Percentiles rank a stretch among this genome's conserved stretches.
These are phyloP conservation scores for Aplocera efformata DNA, from an alignment of 2,888 invertebrate species.

Conservation along the genomic window DNA sequence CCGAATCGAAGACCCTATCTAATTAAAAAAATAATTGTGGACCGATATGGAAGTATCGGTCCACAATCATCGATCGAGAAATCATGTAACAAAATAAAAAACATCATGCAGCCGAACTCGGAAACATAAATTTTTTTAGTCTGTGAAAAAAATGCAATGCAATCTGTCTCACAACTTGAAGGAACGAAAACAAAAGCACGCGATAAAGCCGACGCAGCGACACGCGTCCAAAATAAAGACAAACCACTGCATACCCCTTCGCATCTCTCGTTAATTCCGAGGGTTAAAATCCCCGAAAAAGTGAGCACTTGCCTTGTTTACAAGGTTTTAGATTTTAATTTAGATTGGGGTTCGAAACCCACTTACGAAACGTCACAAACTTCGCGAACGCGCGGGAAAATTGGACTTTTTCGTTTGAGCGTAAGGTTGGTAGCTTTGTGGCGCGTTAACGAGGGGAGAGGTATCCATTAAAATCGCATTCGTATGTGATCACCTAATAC, in stretches of 20 bases:
- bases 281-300: conserved; percentile 81
- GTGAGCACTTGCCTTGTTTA: conserved; percentile 82
- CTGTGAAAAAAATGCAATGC: conserved; percentile 9
- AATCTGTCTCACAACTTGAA: conserved; percentile 20
- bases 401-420: conserved; percentile 38
- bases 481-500: conserved; percentile 81
- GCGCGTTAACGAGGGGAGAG: conserved; percentile 44
- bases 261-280: conserved; percentile 76
- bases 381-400: conserved; percentile 40
- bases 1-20: no score
- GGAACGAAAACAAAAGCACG: conserved; percentile 26
- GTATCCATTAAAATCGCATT: conserved; percentile 80
- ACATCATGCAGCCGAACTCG: no score
- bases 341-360: conserved; percentile 73
- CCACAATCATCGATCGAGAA: no score
- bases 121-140: no score
- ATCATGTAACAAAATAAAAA: no score
- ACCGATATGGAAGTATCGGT: no score
- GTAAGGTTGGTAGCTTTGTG: conserved; percentile 34
- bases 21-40: no score
- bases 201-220: conserved; percentile 53
- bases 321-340: conserved; percentile 82
- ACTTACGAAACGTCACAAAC: conserved; percentile 53
- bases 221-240: conserved; percentile 29
- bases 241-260: conserved; percentile 46